Evolutionary conservation across 2,888 invertebrate species (phyloP), one percentile per base, ranked within the genome.

Genomic region (Nysson spinosus): DNA sequence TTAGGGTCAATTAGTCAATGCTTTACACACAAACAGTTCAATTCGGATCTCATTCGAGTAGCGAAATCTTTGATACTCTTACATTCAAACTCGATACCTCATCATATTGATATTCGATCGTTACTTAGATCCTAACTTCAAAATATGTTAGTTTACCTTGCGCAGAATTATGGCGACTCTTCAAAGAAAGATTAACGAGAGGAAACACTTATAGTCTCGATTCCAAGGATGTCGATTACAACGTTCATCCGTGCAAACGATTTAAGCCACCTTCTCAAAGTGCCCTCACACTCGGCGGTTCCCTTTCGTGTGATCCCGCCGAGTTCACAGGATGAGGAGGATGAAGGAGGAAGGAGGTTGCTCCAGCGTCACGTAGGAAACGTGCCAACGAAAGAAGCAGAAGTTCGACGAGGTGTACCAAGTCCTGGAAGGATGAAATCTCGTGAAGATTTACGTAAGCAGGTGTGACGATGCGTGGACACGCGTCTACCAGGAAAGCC

Each of bases 401-500:
- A 47, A 49, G 28, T 9, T 26, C 51, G 55, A 52, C 60, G 55
- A 44, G 57, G 47, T 32, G 34, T 4, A 22, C 52, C 47, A 14
- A 43, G 69, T 55, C 56, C 47, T 30, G 63, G 60, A 43, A 67
- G 70, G 67, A 74, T 46, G 67, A 39, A 14, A 63, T 62, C 37
- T 54, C 69, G 68, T 65, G 58, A 62, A 74, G 79, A 78, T 83
- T 83, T 77, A 66, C 81, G 78, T 85, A 87, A 87, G 86, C 85
- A 87, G 83, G 87, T 86, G 86, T 86, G 86, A 86, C 86, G 86
- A 87, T 87, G 87, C 86, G 78, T 66, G 82, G 83, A 87, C 87
- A 87, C 86, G 86, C 85, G 81, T 85, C 81, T 83, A 82, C 84
- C 83, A 78, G 82, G 85, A 84, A 85, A 81, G 62, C 37, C 61